phyloP scores from a whole-genome alignment of 2,797 vertebrate species.

The Protosalanx chinensis region DNA sequence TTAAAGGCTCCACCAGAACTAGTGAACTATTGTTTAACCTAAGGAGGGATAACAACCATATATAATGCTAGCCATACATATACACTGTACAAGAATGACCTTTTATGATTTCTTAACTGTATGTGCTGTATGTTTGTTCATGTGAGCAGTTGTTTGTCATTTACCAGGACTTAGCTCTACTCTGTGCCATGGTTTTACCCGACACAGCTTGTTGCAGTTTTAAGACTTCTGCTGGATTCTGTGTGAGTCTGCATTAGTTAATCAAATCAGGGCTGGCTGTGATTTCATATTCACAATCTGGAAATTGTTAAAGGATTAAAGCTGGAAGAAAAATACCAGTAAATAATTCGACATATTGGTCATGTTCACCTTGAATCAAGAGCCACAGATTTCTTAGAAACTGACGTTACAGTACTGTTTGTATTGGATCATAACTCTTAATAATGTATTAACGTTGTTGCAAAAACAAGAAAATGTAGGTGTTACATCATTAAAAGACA shows the following conservation, averaged over 20 bases:
- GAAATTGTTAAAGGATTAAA: conserved; percentile 60
- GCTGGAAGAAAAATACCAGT: conserved; percentile 40
- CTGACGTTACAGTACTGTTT: conserved; percentile 16
- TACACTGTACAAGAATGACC: background rate
- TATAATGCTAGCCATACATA: conserved; percentile 20
- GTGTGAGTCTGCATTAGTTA: conserved; percentile 38
- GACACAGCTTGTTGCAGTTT: conserved; percentile 27
- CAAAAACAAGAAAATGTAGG: background rate
- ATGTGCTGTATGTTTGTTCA: conserved; percentile 5
- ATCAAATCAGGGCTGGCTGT: conserved; percentile 50
- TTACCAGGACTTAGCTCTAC: conserved; percentile 14
- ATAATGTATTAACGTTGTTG: background rate
- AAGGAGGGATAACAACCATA: conserved; percentile 26
- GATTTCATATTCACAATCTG: conserved; percentile 53
- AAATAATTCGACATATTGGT: conserved; percentile 36
- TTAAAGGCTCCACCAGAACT: conserved; percentile 12
- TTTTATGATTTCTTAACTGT: background rate
- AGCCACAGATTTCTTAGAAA: conserved; percentile 12
- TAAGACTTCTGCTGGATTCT: conserved; percentile 29
- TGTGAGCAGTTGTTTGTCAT: conserved; percentile 3
- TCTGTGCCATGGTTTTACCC: conserved; percentile 12
- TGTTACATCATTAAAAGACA: background rate
- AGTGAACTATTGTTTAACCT: conserved; percentile 36
- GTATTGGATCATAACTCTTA: background rate
- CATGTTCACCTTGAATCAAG: conserved; percentile 35